These are phyloP conservation scores for Leucosticte australis DNA, from an alignment of 2,113 vertebrate species.

Conservation along the genomic window DNA sequence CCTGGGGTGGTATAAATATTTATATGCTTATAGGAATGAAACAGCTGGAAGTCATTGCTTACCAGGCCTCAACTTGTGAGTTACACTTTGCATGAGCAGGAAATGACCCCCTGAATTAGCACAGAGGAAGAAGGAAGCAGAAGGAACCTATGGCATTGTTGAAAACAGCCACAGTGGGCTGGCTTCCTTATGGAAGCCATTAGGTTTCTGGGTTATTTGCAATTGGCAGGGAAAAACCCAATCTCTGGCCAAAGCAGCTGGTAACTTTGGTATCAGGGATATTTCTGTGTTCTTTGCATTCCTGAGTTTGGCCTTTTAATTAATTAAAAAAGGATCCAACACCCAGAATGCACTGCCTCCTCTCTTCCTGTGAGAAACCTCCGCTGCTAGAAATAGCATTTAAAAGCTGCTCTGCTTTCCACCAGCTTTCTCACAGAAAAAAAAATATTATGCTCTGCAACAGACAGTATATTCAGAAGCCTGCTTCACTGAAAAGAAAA, in stretches of 20 bases:
- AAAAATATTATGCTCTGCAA: neutral
- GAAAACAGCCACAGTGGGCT: neutral
- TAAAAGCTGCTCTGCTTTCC: neutral
- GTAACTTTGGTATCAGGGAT: neutral
- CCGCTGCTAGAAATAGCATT: neutral
- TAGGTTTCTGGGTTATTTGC: neutral
- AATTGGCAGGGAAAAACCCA: neutral
- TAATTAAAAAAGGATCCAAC: neutral
- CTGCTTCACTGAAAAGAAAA: neutral
- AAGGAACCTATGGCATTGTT: neutral
- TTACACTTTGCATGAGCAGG: neutral
- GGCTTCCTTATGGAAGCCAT: neutral
- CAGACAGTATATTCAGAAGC: neutral
- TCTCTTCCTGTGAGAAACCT: neutral
- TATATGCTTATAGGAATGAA: conserved; percentile 29
- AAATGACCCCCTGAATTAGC: neutral
- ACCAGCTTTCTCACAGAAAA: neutral
- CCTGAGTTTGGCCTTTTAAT: neutral
- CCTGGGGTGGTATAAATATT: conserved; percentile 50
- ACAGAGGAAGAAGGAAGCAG: neutral
- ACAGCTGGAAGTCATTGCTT: conserved; percentile 24
- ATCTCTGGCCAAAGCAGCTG: neutral
- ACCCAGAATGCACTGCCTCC: neutral
- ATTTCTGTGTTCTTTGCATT: neutral
- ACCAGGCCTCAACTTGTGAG: neutral